Conservation (phyloP, 2,888 invertebrate species). For the Papilio elwesi region DNA sequence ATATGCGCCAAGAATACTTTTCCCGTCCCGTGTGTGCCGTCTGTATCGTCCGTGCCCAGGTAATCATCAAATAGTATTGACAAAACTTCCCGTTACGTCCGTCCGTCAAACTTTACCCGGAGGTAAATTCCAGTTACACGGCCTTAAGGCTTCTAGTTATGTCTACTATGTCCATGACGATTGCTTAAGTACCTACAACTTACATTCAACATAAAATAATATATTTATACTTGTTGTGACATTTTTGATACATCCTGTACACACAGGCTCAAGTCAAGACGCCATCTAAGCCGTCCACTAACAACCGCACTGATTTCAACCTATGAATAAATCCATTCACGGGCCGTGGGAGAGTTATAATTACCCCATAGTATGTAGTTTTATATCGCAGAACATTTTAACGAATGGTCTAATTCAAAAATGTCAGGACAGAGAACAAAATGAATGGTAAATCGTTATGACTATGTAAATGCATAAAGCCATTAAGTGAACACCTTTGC, state of each 20-base stretch:
- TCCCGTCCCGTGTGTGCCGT: no score
- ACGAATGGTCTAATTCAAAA: conserved; percentile 24
- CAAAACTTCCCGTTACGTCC: no score
- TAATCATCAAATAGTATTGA: no score
- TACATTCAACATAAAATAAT: background rate
- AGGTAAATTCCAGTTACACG: no score
- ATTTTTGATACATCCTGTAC: conserved; percentile 23
- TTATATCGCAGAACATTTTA: conserved; percentile 24
- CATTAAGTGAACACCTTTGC: background rate
- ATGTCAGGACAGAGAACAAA: background rate
- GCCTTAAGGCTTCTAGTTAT: no score
- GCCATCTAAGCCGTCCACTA: conserved; percentile 42
- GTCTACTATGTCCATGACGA: no score
- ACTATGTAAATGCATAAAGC: background rate
- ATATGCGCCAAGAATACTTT: no score
- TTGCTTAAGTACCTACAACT: no score
- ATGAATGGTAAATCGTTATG: conserved; percentile 14
- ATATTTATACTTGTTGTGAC: background rate
- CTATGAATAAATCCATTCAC: conserved; percentile 56
- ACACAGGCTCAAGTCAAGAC: conserved; percentile 32
- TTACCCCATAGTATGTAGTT: conserved; percentile 45
- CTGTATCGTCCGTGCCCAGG: no score
- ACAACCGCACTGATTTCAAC: conserved; percentile 50
- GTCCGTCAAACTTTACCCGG: no score
- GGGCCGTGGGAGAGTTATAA: conserved; percentile 54